A percentile compares a stretch with the other conserved stretches of the same genome.
Conservation (phyloP, 1,140 invertebrate genomes). For the Mizuhopecten yessoensis region DNA sequence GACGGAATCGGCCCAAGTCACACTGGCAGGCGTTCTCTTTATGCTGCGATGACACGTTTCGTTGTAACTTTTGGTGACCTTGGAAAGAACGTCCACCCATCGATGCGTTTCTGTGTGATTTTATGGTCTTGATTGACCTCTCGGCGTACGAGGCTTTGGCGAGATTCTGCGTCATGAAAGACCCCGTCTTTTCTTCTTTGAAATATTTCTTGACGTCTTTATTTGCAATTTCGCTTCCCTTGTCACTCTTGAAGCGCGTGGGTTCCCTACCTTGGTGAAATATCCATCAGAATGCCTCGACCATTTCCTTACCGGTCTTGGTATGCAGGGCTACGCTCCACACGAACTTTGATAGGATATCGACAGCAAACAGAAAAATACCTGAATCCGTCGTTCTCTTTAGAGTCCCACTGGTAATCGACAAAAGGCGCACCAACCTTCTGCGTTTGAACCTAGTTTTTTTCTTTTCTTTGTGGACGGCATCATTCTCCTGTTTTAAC, state of each 20-base stretch:
- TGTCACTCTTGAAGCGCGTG: conserved; percentile 21
- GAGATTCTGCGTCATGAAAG: conserved; percentile 51
- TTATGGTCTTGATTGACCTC: neutral
- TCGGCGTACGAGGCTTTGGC: conserved; percentile 48
- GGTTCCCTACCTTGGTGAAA: conserved; percentile 32
- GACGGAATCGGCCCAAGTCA: conserved; percentile 51
- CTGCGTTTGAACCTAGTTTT: no score
- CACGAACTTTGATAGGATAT: conserved; percentile 42
- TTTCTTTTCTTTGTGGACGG: no score
- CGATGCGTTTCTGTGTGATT: conserved; percentile 42
- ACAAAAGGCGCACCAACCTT: conserved; percentile 39
- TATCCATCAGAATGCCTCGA: neutral
- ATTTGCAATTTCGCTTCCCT: conserved; percentile 42
- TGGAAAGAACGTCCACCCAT: conserved; percentile 47
- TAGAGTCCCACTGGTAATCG: conserved; percentile 55
- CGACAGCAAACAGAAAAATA: conserved; percentile 42
- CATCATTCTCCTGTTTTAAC: no score
- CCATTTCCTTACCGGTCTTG: conserved; percentile 44
- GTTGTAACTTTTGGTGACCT: conserved; percentile 52
- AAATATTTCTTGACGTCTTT: neutral
- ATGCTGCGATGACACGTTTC: conserved; percentile 52
- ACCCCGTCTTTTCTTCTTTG: neutral
- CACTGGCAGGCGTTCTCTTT: conserved; percentile 45
- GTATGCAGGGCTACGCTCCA: conserved; percentile 25
- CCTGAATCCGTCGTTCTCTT: conserved; percentile 38